Base-by-base conservation (phyloP, 2,113 vertebrate species). In the Cettia cetti region DNA sequence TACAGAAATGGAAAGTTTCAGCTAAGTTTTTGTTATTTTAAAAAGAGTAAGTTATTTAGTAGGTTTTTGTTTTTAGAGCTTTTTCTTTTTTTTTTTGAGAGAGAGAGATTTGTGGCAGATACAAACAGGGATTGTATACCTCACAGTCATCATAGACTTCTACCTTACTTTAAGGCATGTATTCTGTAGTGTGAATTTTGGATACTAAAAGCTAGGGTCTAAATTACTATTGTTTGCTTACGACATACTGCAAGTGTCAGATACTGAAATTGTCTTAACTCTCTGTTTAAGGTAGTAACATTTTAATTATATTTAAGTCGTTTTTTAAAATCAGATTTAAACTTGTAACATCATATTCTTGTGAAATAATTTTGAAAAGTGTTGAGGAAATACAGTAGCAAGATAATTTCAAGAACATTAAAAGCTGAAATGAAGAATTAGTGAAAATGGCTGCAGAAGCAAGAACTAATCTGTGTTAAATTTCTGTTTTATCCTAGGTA, bases 401-500 rank as follows among this genome's bases (percentile, higher is more conserved):
- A 71, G 49, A 33, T 60, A 49, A 44, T 44, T 79, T 59, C 2
- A 5, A 75, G 40, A 76, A 20, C 5, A 15, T 42, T 60, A 35
- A 71, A 79, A 85, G 9, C 8, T 44, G 44, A 68, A 56, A 47
- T 50, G 24, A 80, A 66, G 22, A 33, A 21, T n/a, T 53, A 27
- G 2, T 63, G 31, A 14, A 84, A 86, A 26, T 78, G 1, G 30
- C 23, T 74, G 71, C 44, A 69, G 6, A 6, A 72, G 2, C 35
- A 66, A 63, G 8, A 71, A 23, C 16, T 85, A 82, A 91, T 15
- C 17, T 31, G 1, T 52, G 18, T 87, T 61, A 92, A 42, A 57
- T 39, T 64, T 84, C n/a, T 92, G 3, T 60, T 95, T 44, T 91
- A 24, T 94, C 39, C 70, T 97, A 99, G 99, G 99, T 99, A 60